Evolutionary conservation across 1,140 invertebrate genomes (phyloP).

Genomic region (Halesus radiatus): DNA sequence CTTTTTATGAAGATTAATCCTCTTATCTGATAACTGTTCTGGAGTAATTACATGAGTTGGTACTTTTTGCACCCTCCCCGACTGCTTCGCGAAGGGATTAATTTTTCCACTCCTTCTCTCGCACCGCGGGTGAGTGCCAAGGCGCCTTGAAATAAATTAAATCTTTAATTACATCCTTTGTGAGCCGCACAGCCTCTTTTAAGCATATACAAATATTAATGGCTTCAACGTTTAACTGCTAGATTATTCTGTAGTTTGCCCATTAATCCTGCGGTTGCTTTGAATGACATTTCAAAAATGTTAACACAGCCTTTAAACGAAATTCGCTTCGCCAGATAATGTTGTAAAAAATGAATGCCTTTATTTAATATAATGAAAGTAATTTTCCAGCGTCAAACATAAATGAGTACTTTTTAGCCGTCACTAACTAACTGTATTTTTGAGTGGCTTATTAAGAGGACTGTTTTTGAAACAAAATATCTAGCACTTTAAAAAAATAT

Average conservation of each 20-base stretch:
- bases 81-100: slow-evolving; percentile 51
- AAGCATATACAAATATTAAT: slow-evolving; percentile 47
- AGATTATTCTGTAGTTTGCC: slow-evolving; percentile 47
- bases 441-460: too few species aligned
- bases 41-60: slow-evolving; percentile 47
- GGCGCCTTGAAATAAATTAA: slow-evolving; percentile 56
- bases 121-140: slow-evolving; percentile 39
- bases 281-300: slow-evolving; percentile 38
- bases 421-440: too few species aligned
- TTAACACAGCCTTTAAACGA: not conserved
- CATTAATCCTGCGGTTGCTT: slow-evolving; percentile 44
- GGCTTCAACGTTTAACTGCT: slow-evolving; percentile 40
- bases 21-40: slow-evolving; percentile 44
- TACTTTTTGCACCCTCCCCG: slow-evolving; percentile 48
- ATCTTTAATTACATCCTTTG: slow-evolving; percentile 57
- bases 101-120: slow-evolving; percentile 48
- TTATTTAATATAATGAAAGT: too few species aligned
- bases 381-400: too few species aligned
- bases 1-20: not conserved
- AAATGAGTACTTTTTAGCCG: too few species aligned
- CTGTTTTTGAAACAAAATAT: too few species aligned
- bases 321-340: not conserved
- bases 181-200: slow-evolving; percentile 44
- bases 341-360: too few species aligned
- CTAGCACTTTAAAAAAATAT: too few species aligned